Percentiles rank a stretch among this genome's conserved stretches.
These are phyloP conservation scores for Parotia lawesii DNA, from an alignment of 2,113 vertebrate species.

Conservation along the genomic window DNA sequence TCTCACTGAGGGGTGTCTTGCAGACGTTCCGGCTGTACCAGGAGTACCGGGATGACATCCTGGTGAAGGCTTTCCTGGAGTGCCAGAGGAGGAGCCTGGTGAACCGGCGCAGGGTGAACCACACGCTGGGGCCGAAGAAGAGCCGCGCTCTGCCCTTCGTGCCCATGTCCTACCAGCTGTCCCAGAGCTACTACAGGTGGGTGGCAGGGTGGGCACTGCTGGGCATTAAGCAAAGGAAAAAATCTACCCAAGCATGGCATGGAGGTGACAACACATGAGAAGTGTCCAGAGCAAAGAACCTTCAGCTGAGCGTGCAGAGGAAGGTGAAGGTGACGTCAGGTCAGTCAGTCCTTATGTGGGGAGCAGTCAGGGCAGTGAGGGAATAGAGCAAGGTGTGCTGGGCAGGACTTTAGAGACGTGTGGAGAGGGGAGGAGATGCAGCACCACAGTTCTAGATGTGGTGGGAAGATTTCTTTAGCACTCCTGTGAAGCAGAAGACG, in stretches of 20 bases:
- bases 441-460: not conserved
- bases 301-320: not conserved
- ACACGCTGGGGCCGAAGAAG: constrained; percentile 83
- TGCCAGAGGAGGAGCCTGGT: constrained; percentile 84
- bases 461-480: not conserved
- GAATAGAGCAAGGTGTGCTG: not conserved
- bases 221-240: no score
- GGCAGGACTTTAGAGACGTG: not conserved
- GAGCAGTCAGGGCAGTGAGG: not conserved
- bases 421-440: not conserved
- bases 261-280: not conserved
- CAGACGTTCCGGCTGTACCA: constrained; percentile 90
- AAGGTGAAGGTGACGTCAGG: fast-evolving
- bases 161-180: constrained; percentile 96
- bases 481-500: not conserved
- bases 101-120: constrained; percentile 86
- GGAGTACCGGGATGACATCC: constrained; percentile 81
- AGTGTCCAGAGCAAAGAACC: not conserved
- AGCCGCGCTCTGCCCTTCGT: constrained; percentile 87
- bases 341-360: not conserved
- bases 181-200: constrained; percentile 90
- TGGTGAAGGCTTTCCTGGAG: constrained; percentile 83
- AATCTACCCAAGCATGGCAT: fast-evolving
- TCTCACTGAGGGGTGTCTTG: not conserved
- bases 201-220: not conserved